Evolutionary conservation across 2,888 invertebrate species (phyloP).

Genomic region (Petrolisthes cinctipes): DNA sequence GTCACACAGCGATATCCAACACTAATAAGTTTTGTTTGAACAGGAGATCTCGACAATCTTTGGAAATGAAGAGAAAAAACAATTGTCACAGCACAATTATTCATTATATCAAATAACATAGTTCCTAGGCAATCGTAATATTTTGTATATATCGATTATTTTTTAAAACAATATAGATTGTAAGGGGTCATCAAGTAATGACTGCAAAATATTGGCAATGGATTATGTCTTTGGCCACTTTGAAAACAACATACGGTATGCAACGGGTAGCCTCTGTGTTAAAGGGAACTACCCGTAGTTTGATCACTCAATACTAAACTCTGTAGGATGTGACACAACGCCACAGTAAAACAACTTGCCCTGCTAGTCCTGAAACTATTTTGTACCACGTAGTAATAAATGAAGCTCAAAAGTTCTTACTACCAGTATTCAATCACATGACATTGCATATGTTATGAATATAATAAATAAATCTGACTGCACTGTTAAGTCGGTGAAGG

Average conservation of each 20-base stretch:
- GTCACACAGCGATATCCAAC: constrained; percentile 37
- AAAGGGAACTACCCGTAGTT: constrained; percentile 55
- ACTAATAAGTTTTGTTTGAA: constrained; percentile 33
- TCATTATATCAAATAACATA: constrained; percentile 49
- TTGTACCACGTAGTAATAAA: constrained; percentile 60
- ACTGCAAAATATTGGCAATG: constrained; percentile 59
- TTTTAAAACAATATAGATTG: constrained; percentile 43
- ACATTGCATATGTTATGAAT: constrained; percentile 50
- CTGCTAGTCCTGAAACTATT: constrained; percentile 59
- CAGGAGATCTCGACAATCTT: constrained; percentile 57
- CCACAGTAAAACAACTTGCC: constrained; percentile 55
- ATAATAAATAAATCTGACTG: constrained; percentile 51
- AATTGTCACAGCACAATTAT: constrained; percentile 49
- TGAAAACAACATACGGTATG: constrained; percentile 49
- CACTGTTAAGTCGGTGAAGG: constrained; percentile 42
- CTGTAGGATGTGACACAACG: constrained; percentile 52
- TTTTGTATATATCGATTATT: constrained; percentile 51
- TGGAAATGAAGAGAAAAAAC: constrained; percentile 48
- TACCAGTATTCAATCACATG: constrained; percentile 49
- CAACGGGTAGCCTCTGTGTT: constrained; percentile 50
- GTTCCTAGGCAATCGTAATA: constrained; percentile 30
- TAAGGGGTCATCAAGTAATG: constrained; percentile 51
- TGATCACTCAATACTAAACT: constrained; percentile 60
- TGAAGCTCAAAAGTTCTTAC: constrained; percentile 40
- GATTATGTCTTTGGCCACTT: constrained; percentile 61